These are phyloP conservation scores for Andrena praecox DNA, from an alignment of 2,888 invertebrate species.

Conservation along the genomic window DNA sequence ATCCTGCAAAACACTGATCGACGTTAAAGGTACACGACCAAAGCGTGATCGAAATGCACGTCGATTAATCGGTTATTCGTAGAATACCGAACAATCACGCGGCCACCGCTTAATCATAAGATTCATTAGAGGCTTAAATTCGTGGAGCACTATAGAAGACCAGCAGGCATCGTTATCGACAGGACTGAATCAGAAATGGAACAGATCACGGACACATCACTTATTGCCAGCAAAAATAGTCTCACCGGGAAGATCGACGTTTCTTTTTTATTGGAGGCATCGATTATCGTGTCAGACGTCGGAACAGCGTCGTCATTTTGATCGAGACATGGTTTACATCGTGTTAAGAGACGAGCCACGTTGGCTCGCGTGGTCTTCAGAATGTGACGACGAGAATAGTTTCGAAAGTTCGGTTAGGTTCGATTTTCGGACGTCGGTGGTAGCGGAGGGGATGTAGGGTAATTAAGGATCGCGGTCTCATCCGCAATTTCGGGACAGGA, in stretches of 20 bases:
- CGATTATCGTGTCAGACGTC: not conserved
- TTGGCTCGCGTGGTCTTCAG: not conserved
- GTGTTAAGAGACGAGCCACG: not conserved
- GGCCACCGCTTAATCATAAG: not conserved
- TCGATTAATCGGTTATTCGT: not conserved
- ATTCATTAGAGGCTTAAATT: too few species aligned
- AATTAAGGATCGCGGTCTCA: constrained; percentile 29
- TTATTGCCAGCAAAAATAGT: not conserved
- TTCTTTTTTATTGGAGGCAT: not conserved
- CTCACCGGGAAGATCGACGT: not conserved
- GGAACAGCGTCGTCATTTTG: not conserved
- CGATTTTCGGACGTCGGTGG: not conserved
- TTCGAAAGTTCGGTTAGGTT: not conserved
- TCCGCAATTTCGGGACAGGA: constrained; percentile 32
- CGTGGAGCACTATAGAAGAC: too few species aligned
- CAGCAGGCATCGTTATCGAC: too few species aligned
- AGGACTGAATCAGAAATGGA: too few species aligned
- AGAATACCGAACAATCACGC: not conserved
- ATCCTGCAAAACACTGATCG: constrained; percentile 3
- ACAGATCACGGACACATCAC: too few species aligned
- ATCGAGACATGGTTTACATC: not conserved
- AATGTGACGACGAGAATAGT: not conserved
- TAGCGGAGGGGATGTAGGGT: not conserved
- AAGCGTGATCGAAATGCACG: not conserved
- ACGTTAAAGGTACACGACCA: not conserved